These are phyloP conservation scores for Eulemur coronatus DNA, from an alignment of 2,797 vertebrate genomes.

Conservation along the genomic window DNA sequence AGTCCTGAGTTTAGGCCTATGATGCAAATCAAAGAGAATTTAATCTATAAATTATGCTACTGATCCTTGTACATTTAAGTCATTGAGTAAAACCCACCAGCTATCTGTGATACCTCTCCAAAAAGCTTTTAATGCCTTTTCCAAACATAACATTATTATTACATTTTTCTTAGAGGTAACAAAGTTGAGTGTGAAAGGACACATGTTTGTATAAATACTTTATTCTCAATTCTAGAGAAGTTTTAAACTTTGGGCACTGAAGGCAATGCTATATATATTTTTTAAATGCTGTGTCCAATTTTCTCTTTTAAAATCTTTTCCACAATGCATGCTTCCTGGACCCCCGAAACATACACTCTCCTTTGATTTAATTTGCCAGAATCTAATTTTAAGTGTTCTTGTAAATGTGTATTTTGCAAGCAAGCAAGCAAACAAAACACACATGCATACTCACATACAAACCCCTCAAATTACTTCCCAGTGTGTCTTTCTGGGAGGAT, in stretches of 20 bases:
- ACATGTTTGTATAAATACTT: background rate
- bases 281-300: background rate
- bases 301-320: background rate
- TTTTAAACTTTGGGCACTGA: conserved; percentile 10
- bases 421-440: background rate
- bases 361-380: background rate
- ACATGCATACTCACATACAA: background rate
- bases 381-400: background rate
- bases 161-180: background rate
- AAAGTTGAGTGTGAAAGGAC: background rate
- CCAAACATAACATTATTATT: background rate
- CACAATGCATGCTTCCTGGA: background rate
- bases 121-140: background rate
- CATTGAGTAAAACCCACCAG: background rate
- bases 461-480: background rate
- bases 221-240: conserved; percentile 15
- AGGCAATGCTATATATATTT: background rate
- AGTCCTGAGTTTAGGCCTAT: background rate
- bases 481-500: background rate
- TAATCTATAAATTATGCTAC: background rate
- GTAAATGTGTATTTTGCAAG: background rate
- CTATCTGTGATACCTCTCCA: background rate
- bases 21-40: background rate
- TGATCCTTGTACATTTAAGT: background rate
- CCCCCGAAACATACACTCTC: background rate